phyloP scores from a whole-genome alignment of 2,797 vertebrate genomes.

The Chrosomus eos region DNA sequence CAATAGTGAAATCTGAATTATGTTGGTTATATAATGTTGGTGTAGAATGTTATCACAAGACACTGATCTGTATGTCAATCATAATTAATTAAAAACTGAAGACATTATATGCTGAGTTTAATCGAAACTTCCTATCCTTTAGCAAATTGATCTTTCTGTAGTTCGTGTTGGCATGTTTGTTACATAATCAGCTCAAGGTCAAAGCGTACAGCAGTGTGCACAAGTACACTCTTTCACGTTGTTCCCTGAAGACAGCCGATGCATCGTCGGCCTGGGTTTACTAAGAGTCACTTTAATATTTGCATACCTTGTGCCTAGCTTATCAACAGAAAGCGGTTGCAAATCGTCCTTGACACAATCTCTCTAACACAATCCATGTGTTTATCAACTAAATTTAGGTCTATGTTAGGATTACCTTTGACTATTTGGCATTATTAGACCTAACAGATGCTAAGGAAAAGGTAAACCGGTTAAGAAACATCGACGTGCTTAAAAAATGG shows the following conservation, averaged over 20 bases:
- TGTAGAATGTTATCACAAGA: not conserved
- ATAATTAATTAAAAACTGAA: not conserved
- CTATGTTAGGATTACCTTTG: not conserved
- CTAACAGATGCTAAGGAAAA: constrained; percentile 7
- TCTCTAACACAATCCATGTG: not conserved
- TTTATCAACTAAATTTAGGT: constrained; percentile 21
- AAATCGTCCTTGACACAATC: constrained; percentile 26
- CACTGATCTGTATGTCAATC: not conserved
- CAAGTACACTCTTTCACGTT: not conserved
- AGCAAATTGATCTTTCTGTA: not conserved
- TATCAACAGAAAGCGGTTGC: constrained; percentile 3
- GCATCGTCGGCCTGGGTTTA: not conserved
- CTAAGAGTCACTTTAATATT: constrained; percentile 31
- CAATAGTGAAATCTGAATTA: not conserved
- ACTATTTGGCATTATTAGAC: constrained; percentile 5
- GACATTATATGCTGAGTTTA: not conserved
- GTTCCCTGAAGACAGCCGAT: not conserved
- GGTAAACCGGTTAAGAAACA: not conserved
- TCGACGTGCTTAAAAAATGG: not conserved
- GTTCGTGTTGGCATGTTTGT: constrained; percentile 25
- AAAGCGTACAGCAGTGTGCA: constrained; percentile 19
- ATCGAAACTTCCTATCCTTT: not conserved
- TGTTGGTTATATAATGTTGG: not conserved
- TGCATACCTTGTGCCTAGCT: not conserved
- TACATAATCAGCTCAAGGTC: constrained; percentile 27